Percentiles rank a stretch among this genome's conserved stretches.
These are phyloP conservation scores for Plecturocebus donacophilus DNA, from an alignment of 2,113 vertebrate species.

Conservation along the genomic window DNA sequence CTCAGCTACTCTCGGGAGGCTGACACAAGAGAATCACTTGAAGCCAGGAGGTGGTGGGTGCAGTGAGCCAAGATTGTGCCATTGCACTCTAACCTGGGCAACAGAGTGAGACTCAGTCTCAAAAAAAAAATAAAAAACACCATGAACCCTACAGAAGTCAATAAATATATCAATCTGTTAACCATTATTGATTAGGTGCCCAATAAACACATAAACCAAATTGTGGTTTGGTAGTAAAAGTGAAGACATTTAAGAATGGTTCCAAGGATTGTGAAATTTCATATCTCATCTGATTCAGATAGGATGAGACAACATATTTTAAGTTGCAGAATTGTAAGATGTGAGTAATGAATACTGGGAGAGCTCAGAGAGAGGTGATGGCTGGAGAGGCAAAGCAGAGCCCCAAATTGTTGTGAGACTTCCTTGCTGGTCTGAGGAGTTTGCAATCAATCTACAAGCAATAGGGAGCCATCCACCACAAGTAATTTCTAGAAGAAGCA, in stretches of 20 bases:
- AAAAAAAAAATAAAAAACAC: background rate
- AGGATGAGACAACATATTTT: background rate
- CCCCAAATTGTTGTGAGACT: background rate
- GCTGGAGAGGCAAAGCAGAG: background rate
- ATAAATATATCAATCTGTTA: background rate
- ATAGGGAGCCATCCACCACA: background rate
- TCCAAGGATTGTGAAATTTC: background rate
- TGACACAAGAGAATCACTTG: no score
- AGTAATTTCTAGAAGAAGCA: background rate
- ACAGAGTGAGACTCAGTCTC: no score
- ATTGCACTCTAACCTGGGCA: no score
- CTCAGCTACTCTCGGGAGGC: no score
- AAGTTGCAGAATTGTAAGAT: background rate
- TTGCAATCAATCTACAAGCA: background rate
- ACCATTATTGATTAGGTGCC: background rate
- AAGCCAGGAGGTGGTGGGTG: no score
- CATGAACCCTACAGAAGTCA: background rate
- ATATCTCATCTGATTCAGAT: background rate
- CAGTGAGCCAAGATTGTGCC: no score
- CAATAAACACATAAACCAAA: conserved; percentile 3
- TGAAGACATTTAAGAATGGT: background rate
- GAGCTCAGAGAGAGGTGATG: background rate
- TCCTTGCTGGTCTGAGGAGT: background rate
- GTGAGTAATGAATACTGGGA: background rate
- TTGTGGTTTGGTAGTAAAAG: background rate